Percentiles rank a stretch among this genome's conserved stretches.
phyloP scores from a whole-genome alignment of 2,113 vertebrate genomes.

The Callopanchax toddi region DNA sequence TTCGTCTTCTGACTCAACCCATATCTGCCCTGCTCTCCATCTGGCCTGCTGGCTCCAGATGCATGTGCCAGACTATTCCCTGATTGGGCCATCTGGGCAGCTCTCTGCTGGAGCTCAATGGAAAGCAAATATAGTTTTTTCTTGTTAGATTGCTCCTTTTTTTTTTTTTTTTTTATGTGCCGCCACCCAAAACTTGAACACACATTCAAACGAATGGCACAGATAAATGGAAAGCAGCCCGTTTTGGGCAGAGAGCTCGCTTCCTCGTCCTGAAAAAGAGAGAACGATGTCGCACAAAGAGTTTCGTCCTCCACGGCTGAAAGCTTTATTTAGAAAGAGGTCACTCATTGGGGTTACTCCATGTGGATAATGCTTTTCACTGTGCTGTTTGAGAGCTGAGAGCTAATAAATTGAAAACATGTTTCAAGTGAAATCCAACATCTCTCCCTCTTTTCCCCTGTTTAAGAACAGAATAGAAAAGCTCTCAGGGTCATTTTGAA shows the following conservation, averaged over 20 bases:
- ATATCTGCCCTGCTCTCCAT: conserved; percentile 67
- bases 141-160: conserved; percentile 52
- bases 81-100: conserved; percentile 73
- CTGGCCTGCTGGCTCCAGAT: conserved; percentile 78
- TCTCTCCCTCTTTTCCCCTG: neutral
- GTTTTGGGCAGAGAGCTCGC: conserved; percentile 30
- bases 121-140: conserved; percentile 69
- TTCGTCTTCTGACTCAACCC: conserved; percentile 56
- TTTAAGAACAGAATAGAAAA: neutral
- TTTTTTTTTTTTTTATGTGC: conserved; percentile 44
- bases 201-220: conserved; percentile 63
- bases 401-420: neutral
- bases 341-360: conserved; percentile 39
- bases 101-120: conserved; percentile 57
- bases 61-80: conserved; percentile 70
- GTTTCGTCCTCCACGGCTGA: conserved; percentile 25
- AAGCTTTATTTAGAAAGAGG: conserved; percentile 56
- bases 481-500: neutral
- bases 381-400: neutral
- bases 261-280: conserved; percentile 36
- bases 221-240: conserved; percentile 49
- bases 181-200: conserved; percentile 50
- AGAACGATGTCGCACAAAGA: conserved; percentile 34
- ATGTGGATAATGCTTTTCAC: conserved; percentile 24
- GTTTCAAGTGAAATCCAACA: conserved; percentile 3